These are phyloP conservation scores for Bufo gargarizans DNA, from an alignment of 2,113 vertebrate genomes.

Conservation along the genomic window DNA sequence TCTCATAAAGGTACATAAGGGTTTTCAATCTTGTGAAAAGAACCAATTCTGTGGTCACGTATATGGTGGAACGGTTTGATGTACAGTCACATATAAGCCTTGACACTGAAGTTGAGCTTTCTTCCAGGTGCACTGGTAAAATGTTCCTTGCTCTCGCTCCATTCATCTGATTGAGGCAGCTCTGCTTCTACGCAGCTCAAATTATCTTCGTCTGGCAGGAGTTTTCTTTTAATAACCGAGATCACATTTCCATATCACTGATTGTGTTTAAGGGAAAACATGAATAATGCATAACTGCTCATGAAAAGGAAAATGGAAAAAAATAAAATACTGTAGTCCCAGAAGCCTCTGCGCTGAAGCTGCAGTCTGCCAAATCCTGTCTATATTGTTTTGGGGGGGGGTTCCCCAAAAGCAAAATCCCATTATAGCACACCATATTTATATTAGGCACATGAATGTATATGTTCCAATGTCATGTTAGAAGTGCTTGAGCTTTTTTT, in stretches of 20 bases:
- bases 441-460: no score
- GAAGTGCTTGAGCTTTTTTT: no score
- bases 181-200: conserved; percentile 25
- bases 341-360: neutral
- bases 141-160: neutral
- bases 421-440: no score
- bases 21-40: neutral
- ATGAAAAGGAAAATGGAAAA: conserved; percentile 25
- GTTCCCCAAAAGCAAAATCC: no score
- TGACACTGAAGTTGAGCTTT: neutral
- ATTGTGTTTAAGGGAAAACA: conserved; percentile 46
- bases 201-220: conserved; percentile 41
- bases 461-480: no score
- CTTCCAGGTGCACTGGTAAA: neutral
- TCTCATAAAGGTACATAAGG: no score
- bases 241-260: conserved; percentile 51
- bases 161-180: conserved; percentile 2
- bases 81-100: neutral
- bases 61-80: neutral
- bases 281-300: conserved; percentile 44
- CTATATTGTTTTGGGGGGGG: no score
- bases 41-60: neutral
- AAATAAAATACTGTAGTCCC: neutral
- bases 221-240: conserved; percentile 37
- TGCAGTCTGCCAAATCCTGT: conserved; percentile 1